Evolutionary conservation across 2,888 invertebrate species (phyloP).

Genomic region (Chelonus formosanus): DNA sequence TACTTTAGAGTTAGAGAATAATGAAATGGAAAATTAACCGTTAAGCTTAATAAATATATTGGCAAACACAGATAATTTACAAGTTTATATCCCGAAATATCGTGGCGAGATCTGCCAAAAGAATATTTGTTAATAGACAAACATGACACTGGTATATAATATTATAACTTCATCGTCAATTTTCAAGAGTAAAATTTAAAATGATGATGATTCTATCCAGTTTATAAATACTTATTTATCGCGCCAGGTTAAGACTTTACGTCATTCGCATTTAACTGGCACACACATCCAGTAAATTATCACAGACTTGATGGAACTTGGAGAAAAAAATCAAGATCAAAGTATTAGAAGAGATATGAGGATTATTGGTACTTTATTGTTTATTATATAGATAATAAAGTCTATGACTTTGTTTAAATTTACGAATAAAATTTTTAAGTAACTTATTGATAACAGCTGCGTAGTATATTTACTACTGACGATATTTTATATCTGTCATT

Average conservation of each 20-base stretch:
- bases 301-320: not conserved
- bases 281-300: not conserved
- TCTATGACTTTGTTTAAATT: not conserved
- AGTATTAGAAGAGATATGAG: not conserved
- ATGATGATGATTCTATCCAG: conserved; percentile 8
- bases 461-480: not conserved
- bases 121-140: conserved; percentile 20
- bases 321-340: conserved; percentile 8
- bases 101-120: conserved; percentile 19
- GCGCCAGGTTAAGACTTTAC: conserved; percentile 2
- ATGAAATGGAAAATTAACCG: conserved; percentile 8
- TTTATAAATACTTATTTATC: conserved; percentile 26
- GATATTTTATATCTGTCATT: conserved; percentile 1
- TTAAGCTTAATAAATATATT: conserved; percentile 13
- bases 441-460: conserved; percentile 25
- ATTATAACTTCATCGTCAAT: not conserved
- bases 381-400: not conserved
- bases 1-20: not conserved
- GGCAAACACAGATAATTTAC: conserved; percentile 11
- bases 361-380: conserved; percentile 25
- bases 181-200: not conserved
- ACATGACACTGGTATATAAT: not conserved
- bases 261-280: not conserved
- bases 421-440: not conserved
- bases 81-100: conserved; percentile 20